Percentiles rank a stretch among this genome's conserved stretches.
Conservation (phyloP, 2,797 vertebrate genomes). For the Etheostoma nigrum region DNA sequence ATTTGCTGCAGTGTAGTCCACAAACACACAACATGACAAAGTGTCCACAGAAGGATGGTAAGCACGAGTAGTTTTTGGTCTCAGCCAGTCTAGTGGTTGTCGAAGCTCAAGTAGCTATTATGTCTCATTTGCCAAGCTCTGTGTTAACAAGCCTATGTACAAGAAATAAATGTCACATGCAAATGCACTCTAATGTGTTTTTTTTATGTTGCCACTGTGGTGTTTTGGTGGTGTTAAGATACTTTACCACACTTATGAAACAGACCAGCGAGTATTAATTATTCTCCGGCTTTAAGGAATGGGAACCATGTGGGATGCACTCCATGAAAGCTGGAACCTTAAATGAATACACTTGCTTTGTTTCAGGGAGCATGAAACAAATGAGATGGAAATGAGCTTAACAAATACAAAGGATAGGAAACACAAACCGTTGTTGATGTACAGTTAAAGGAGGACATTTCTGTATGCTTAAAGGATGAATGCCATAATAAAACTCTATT, state of each 20-base stretch:
- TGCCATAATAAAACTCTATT: not conserved
- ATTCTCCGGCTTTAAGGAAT: slow-evolving; percentile 33
- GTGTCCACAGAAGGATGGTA: not conserved
- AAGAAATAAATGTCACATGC: slow-evolving; percentile 40
- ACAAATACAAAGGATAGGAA: slow-evolving; percentile 27
- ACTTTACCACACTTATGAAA: slow-evolving; percentile 27
- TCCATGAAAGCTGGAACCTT: slow-evolving; percentile 20
- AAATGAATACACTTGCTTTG: slow-evolving; percentile 27
- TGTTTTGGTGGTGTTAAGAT: no score
- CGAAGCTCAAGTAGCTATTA: slow-evolving; percentile 46
- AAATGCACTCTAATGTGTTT: slow-evolving; percentile 29
- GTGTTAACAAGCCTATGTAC: slow-evolving; percentile 50
- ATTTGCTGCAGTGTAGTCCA: not conserved
- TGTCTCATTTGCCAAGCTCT: slow-evolving; percentile 48
- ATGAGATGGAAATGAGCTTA: slow-evolving; percentile 51
- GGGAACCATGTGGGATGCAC: slow-evolving; percentile 37
- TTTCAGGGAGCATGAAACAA: slow-evolving; percentile 39
- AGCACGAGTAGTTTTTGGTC: slow-evolving; percentile 15
- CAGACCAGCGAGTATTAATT: slow-evolving; percentile 23
- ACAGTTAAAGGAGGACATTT: slow-evolving; percentile 30
- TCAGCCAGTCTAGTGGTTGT: slow-evolving; percentile 13
- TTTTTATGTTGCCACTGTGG: slow-evolving; percentile 6
- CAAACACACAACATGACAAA: slow-evolving; percentile 25
- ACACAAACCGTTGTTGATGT: slow-evolving; percentile 21
- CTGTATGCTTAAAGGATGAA: slow-evolving; percentile 30